Conservation (phyloP, 2,888 invertebrate species). For the Leptothorax acervorum region DNA sequence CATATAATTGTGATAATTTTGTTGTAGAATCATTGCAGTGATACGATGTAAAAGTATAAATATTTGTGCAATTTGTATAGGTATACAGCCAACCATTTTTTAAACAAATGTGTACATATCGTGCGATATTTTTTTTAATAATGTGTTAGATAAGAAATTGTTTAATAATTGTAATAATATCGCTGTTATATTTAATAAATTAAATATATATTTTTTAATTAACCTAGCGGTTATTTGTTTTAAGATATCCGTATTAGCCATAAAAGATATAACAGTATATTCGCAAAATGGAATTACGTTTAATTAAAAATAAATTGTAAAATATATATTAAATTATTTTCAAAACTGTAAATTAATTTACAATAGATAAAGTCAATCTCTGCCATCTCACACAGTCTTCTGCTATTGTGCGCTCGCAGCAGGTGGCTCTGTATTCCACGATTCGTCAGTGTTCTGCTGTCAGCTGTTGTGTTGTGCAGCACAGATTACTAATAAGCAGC, state of each 20-base stretch:
- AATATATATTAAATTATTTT: not conserved
- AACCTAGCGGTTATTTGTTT: not conserved
- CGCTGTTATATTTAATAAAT: constrained; percentile 4
- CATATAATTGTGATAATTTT: constrained; percentile 16
- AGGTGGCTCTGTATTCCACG: constrained; percentile 34
- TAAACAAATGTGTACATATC: not conserved
- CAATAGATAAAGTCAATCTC: not conserved
- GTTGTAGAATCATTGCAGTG: not conserved
- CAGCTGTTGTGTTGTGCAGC: not conserved
- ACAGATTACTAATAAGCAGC: too few relatives aligned
- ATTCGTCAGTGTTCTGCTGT: constrained; percentile 8
- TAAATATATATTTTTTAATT: not conserved
- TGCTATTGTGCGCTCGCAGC: not conserved
- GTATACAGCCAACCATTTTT: not conserved
- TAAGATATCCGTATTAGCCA: not conserved
- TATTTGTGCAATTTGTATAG: constrained; percentile 1
- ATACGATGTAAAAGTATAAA: not conserved
- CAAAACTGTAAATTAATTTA: not conserved
- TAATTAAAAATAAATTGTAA: constrained; percentile 4
- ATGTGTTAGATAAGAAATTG: not conserved
- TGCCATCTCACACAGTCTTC: not conserved
- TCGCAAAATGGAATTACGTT: constrained; percentile 2
- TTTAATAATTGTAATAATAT: constrained; percentile 8
- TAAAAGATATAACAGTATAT: not conserved
- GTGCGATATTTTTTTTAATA: not conserved